Conservation (phyloP, 1,140 invertebrate species). For the Cotesia typhae region DNA sequence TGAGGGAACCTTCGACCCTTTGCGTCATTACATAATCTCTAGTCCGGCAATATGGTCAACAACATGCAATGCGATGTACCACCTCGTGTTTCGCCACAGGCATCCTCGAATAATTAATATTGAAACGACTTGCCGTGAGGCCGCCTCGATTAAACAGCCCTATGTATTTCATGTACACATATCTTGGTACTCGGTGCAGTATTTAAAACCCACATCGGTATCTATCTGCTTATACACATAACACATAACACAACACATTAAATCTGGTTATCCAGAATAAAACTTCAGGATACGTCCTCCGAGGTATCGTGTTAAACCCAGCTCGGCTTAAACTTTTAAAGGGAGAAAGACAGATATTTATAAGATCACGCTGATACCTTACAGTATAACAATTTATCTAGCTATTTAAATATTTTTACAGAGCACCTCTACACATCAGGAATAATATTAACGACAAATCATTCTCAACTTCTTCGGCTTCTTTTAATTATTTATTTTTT, state of each 20-base stretch:
- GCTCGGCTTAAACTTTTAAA: neutral
- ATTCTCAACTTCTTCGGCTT: too few relatives aligned
- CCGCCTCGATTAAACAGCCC: constrained; percentile 30
- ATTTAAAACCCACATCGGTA: neutral
- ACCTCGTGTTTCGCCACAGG: constrained; percentile 33
- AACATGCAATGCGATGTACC: constrained; percentile 24
- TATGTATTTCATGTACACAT: constrained; percentile 6
- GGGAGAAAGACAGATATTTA: constrained; percentile 19
- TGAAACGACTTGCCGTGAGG: constrained; percentile 21
- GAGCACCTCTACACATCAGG: neutral
- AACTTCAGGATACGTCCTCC: neutral
- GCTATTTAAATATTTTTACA: neutral
- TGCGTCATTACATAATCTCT: constrained; percentile 33
- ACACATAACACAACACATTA: neutral
- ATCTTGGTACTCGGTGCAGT: neutral
- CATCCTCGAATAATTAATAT: constrained; percentile 33
- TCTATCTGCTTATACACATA: neutral
- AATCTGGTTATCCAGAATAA: neutral
- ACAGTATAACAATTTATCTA: neutral
- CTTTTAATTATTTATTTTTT: too few relatives aligned
- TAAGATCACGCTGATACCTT: constrained; percentile 6
- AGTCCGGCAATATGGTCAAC: constrained; percentile 26
- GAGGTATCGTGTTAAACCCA: neutral
- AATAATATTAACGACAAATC: neutral
- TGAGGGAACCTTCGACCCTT: constrained; percentile 4